Conservation (phyloP, 2,113 vertebrate genomes). For the Anhinga anhinga region DNA sequence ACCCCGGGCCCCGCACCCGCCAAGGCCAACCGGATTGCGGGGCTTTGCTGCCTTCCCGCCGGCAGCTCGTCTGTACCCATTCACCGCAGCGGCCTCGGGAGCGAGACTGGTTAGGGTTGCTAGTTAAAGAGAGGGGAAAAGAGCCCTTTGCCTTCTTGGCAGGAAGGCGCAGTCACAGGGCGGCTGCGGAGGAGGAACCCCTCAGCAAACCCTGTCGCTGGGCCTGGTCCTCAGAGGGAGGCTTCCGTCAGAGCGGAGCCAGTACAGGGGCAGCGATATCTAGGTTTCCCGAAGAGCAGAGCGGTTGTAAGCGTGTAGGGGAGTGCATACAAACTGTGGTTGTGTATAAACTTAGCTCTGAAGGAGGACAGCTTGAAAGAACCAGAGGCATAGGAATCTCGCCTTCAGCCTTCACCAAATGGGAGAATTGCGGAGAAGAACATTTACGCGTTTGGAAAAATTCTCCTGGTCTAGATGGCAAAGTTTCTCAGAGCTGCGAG, state of each 20-base stretch:
- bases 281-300: background rate
- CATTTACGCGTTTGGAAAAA: background rate
- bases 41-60: too few species aligned
- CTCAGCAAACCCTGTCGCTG: background rate
- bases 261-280: accelerated
- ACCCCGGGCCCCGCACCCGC: too few species aligned
- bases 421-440: background rate
- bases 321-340: background rate
- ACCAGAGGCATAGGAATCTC: background rate
- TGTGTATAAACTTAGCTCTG: background rate
- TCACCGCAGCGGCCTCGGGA: background rate
- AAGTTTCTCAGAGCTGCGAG: background rate
- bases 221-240: accelerated
- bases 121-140: background rate
- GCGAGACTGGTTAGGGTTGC: background rate
- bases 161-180: accelerated
- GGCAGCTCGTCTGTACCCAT: accelerated
- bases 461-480: background rate
- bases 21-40: too few species aligned
- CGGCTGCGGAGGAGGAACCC: background rate
- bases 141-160: background rate
- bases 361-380: background rate
- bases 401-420: background rate
- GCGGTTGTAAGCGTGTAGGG: background rate
- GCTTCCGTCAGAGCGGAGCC: background rate